Conservation (phyloP, 1,140 invertebrate genomes). For the Sinonovacula constricta region DNA sequence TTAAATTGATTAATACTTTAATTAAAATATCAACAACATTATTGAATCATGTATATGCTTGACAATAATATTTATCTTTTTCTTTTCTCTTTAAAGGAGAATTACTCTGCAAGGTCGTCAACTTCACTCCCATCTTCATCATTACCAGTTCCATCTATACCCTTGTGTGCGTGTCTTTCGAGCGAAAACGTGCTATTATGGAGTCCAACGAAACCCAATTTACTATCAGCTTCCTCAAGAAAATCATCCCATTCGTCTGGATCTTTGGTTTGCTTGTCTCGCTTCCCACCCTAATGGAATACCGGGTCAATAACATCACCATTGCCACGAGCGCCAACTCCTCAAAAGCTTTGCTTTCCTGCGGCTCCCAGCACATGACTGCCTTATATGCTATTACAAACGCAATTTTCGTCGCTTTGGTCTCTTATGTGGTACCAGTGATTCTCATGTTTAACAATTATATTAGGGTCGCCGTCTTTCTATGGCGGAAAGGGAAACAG, state of each 20-base stretch:
- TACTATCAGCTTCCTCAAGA: constrained; percentile 9
- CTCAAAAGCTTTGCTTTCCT: background rate
- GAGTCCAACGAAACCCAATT: constrained; percentile 14
- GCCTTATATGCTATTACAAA: constrained; percentile 39
- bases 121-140: constrained; percentile 57
- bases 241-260: constrained; percentile 51
- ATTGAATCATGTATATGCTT: too few relatives aligned
- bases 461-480: constrained; percentile 39
- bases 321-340: constrained; percentile 3
- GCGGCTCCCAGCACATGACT: constrained; percentile 44
- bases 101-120: constrained; percentile 59
- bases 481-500: constrained; percentile 38
- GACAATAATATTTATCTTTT: too few relatives aligned
- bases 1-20: too few relatives aligned
- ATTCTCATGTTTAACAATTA: constrained; percentile 56
- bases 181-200: constrained; percentile 56
- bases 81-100: constrained; percentile 55
- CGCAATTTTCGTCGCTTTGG: constrained; percentile 37
- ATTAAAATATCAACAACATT: too few relatives aligned
- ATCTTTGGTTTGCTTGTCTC: constrained; percentile 46
- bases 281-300: constrained; percentile 54
- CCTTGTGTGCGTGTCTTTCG: constrained; percentile 63
- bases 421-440: constrained; percentile 57
- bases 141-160: constrained; percentile 64
- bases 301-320: constrained; percentile 27